phyloP scores from a whole-genome alignment of 2,888 invertebrate genomes.

The Drosophila engyochracea region DNA sequence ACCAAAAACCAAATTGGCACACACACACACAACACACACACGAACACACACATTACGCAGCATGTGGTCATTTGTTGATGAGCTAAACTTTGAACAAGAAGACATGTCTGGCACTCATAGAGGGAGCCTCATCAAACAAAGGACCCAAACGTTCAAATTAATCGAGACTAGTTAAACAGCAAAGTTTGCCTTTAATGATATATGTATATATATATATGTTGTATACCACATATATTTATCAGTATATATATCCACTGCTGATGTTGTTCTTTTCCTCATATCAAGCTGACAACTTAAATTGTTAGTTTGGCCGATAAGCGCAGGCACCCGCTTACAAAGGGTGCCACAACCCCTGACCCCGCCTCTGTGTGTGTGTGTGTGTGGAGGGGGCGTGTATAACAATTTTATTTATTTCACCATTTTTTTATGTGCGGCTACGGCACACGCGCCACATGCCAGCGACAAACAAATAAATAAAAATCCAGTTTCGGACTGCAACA shows the following conservation, averaged over 20 bases:
- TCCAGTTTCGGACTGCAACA: conserved; percentile 55
- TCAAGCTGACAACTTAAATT: conserved; percentile 82
- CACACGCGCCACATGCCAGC: conserved; percentile 76
- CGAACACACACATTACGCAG: conserved; percentile 30
- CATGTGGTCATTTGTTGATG: conserved; percentile 75
- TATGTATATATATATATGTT: conserved; percentile 1
- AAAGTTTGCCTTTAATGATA: conserved; percentile 61
- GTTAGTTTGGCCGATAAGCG: conserved; percentile 60
- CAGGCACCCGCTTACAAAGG: conserved; percentile 1
- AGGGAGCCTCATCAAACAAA: conserved; percentile 57
- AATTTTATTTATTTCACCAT: conserved; percentile 78
- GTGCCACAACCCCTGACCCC: not conserved
- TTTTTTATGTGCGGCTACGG: conserved; percentile 65
- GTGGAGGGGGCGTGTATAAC: conserved; percentile 55
- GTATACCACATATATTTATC: not conserved
- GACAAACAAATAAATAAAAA: conserved; percentile 82
- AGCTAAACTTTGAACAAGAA: conserved; percentile 68
- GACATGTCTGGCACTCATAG: conserved; percentile 41
- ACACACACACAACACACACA: conserved; percentile 40
- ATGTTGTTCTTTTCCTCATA: conserved; percentile 57
- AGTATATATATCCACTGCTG: conserved; percentile 30
- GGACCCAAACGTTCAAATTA: conserved; percentile 60
- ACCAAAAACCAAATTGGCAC: conserved; percentile 43
- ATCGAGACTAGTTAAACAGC: conserved; percentile 75
- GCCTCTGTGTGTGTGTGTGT: not conserved